These are phyloP conservation scores for Sciurus carolinensis DNA, from an alignment of 2,797 vertebrate species.

Conservation along the genomic window DNA sequence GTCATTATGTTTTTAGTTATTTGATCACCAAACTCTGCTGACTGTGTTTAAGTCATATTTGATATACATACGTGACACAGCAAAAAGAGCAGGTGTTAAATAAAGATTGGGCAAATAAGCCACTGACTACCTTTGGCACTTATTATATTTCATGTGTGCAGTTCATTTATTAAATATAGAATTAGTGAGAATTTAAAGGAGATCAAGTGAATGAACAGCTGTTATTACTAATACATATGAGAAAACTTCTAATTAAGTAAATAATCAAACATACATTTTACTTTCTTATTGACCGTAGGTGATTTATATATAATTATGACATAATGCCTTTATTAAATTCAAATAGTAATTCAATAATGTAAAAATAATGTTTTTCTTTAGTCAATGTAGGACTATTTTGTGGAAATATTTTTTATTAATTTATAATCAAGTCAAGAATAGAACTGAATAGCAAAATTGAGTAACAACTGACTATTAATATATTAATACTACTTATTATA, in stretches of 20 bases:
- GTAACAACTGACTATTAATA: not conserved
- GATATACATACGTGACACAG: not conserved
- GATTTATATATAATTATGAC: not conserved
- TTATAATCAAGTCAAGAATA: conserved; percentile 7
- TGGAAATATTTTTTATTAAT: not conserved
- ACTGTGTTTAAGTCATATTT: not conserved
- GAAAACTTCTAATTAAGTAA: conserved; percentile 9
- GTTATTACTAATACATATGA: not conserved
- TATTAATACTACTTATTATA: not conserved
- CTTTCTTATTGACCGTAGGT: not conserved
- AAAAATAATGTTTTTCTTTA: not conserved
- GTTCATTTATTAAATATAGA: not conserved
- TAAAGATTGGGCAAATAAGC: not conserved
- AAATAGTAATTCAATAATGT: not conserved
- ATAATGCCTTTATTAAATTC: not conserved
- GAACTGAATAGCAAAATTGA: not conserved
- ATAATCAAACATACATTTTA: not conserved
- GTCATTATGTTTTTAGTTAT: not conserved
- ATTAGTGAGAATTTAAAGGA: not conserved
- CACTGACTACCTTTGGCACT: not conserved
- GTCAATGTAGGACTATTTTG: not conserved
- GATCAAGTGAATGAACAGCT: not conserved
- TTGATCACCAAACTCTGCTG: not conserved
- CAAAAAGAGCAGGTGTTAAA: not conserved
- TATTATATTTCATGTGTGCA: not conserved